Percentiles rank a stretch among this genome's conserved stretches.
These are phyloP conservation scores for Gymnorhina tibicen DNA, from an alignment of 2,113 vertebrate species.

Conservation along the genomic window DNA sequence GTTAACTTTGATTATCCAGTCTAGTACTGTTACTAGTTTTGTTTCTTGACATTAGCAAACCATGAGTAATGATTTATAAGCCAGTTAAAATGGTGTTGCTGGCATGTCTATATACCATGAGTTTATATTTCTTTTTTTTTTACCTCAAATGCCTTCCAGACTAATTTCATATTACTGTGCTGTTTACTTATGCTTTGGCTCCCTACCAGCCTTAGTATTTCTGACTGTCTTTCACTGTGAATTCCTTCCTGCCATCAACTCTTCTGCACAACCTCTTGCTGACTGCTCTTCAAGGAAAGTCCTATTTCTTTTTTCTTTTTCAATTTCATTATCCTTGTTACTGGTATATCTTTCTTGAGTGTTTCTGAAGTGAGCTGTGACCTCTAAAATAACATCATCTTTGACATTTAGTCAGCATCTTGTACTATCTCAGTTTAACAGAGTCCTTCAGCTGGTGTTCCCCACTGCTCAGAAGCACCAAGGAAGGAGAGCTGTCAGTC, in stretches of 20 bases:
- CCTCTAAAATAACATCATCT: background rate
- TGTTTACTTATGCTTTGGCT: background rate
- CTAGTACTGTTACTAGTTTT: slow-evolving; percentile 26
- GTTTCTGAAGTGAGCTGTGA: background rate
- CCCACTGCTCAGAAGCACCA: background rate
- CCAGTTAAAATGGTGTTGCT: background rate
- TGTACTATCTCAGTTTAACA: background rate
- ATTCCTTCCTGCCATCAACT: background rate
- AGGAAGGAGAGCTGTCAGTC: background rate
- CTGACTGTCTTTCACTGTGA: background rate
- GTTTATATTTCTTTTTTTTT: background rate
- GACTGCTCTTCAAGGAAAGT: background rate
- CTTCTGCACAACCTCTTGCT: background rate
- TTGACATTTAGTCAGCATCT: background rate
- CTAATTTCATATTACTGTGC: background rate
- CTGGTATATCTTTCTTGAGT: background rate
- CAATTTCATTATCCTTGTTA: background rate
- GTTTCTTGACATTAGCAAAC: slow-evolving; percentile 29
- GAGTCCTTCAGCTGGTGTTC: background rate
- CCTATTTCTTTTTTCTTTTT: background rate
- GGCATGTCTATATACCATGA: background rate
- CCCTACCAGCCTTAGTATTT: background rate
- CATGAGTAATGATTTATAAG: slow-evolving; percentile 24
- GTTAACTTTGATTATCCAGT: slow-evolving; percentile 48
- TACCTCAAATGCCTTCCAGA: background rate